These are phyloP conservation scores for Odontocolon sp. DNA, from an alignment of 2,888 invertebrate species.

Conservation along the genomic window DNA sequence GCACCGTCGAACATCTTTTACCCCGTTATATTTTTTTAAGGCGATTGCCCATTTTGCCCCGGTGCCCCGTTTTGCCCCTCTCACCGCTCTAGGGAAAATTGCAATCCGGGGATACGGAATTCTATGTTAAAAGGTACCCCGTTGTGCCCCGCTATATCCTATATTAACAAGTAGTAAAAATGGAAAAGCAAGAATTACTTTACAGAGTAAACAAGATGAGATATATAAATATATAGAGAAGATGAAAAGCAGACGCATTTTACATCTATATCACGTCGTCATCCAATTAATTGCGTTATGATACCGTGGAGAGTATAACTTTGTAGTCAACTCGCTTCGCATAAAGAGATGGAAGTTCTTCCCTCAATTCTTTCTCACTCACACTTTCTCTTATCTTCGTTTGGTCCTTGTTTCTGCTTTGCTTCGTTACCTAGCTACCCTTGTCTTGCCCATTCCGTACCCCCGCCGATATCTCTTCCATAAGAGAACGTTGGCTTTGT, in stretches of 20 bases:
- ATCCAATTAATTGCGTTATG: conserved; percentile 53
- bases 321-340: conserved; percentile 36
- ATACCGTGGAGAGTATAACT: conserved; percentile 39
- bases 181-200: neutral
- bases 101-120: no score
- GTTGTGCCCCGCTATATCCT: no score
- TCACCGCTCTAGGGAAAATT: no score
- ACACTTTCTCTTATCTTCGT: conserved; percentile 4
- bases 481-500: conserved; percentile 30
- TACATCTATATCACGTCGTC: conserved; percentile 55
- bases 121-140: no score
- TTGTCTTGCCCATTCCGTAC: neutral
- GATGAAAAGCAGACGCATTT: conserved; percentile 36
- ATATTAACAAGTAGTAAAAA: neutral
- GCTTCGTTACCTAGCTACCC: neutral
- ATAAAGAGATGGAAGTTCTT: conserved; percentile 18
- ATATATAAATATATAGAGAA: conserved; percentile 10
- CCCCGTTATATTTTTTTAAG: no score
- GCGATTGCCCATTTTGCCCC: no score
- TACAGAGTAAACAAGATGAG: conserved; percentile 25
- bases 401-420: neutral
- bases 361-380: neutral
- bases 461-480: conserved; percentile 28
- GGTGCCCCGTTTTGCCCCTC: no score
- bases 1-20: no score